These are phyloP conservation scores for Myiotriccus ornatus DNA, from an alignment of 2,797 vertebrate species.

Conservation along the genomic window DNA sequence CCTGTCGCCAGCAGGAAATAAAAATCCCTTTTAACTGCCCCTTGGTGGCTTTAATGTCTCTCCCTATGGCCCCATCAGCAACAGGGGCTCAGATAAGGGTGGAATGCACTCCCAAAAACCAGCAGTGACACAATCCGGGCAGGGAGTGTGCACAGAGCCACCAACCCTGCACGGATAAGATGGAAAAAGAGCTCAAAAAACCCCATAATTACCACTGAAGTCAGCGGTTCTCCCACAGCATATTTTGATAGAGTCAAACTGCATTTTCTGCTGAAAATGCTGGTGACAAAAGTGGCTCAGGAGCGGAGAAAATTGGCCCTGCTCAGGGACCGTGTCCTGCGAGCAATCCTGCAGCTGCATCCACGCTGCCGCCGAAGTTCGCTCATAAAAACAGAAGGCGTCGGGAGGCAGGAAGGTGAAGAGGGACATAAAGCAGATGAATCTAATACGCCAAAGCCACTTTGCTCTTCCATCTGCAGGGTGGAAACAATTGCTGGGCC, in stretches of 20 bases:
- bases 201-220: not conserved
- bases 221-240: not conserved
- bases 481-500: not conserved
- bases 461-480: not conserved
- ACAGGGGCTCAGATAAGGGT: not conserved
- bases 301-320: not conserved
- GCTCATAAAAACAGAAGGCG: not conserved
- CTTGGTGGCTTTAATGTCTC: not conserved
- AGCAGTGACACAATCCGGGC: not conserved
- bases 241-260: not conserved
- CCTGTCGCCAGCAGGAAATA: not conserved
- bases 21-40: not conserved
- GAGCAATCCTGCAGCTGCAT: not conserved
- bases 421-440: slow-evolving; percentile 1
- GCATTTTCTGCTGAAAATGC: not conserved
- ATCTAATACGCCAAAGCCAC: slow-evolving; percentile 9
- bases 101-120: accelerated
- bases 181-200: not conserved
- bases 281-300: not conserved
- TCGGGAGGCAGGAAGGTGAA: not conserved
- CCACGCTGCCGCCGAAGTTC: not conserved
- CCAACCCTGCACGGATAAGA: accelerated
- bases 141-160: accelerated
- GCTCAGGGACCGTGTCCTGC: not conserved
- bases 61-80: not conserved